Conservation (phyloP, 2,888 invertebrate species). For the Dynastes tityus region DNA sequence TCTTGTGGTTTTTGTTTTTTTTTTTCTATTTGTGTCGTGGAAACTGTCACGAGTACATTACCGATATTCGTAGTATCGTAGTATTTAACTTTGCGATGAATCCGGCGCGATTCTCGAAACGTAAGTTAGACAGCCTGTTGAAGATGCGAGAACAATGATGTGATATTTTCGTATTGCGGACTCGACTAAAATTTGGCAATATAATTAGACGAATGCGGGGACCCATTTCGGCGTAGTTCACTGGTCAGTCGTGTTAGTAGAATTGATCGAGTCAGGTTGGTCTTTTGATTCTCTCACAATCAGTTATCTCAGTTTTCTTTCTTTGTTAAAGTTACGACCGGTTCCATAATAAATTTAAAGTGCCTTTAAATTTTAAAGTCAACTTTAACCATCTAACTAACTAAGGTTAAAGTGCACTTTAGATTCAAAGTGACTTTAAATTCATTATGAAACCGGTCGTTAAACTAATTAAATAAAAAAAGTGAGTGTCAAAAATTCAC, state of each 20-base stretch:
- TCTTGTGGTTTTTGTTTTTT: neutral
- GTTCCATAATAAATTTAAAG: too few species aligned
- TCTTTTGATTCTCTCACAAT: neutral
- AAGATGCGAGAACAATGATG: constrained; percentile 7
- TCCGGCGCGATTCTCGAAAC: neutral
- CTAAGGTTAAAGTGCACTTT: too few species aligned
- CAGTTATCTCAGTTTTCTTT: too few species aligned
- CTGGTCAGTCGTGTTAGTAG: neutral
- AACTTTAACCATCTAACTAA: too few species aligned
- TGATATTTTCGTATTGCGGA: neutral
- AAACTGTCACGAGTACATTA: neutral
- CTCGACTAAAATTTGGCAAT: neutral
- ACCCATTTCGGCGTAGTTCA: neutral
- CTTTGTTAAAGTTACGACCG: too few species aligned
- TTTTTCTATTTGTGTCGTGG: neutral
- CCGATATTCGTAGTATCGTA: neutral
- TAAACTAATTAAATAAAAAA: too few species aligned
- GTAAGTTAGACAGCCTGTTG: neutral
- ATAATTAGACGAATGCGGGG: neutral
- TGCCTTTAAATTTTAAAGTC: too few species aligned
- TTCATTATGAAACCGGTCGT: too few species aligned
- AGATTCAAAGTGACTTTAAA: too few species aligned
- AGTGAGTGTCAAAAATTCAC: too few species aligned
- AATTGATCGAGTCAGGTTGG: neutral
- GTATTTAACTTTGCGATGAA: neutral